Conservation (phyloP, 2,797 vertebrate species). For the Tachyglossus aculeatus region DNA sequence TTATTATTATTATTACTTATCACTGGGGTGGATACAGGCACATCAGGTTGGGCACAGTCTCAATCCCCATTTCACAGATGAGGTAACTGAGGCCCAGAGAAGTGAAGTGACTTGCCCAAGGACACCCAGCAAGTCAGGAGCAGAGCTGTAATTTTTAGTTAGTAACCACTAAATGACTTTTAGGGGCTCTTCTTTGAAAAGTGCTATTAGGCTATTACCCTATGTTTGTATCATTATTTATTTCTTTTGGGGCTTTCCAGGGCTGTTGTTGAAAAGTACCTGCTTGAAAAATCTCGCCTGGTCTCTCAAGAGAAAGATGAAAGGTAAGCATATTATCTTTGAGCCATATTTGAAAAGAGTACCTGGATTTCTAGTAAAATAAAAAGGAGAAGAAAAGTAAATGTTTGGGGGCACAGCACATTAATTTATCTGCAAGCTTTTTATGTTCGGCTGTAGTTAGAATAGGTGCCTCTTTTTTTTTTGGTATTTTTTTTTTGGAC, state of each 20-base stretch:
- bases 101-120: too few relatives aligned
- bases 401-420: neutral
- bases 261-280: constrained; percentile 97
- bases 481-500: neutral
- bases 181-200: too few relatives aligned
- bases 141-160: too few relatives aligned
- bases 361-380: neutral
- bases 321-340: constrained; percentile 77
- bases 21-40: too few relatives aligned
- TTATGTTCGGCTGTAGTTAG: neutral
- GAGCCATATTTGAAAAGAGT: neutral
- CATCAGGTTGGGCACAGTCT: too few relatives aligned
- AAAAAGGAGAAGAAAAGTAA: neutral
- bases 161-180: too few relatives aligned
- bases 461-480: neutral
- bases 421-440: neutral
- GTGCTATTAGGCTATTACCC: too few relatives aligned
- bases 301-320: constrained; percentile 97
- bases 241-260: constrained; percentile 64
- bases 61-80: too few relatives aligned
- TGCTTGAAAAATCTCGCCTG: constrained; percentile 96
- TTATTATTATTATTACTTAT: too few relatives aligned
- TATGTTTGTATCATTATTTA: neutral
- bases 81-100: too few relatives aligned
- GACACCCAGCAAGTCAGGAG: too few relatives aligned